Conservation (phyloP, 2,888 invertebrate species). For the Deilephila porcellus region DNA sequence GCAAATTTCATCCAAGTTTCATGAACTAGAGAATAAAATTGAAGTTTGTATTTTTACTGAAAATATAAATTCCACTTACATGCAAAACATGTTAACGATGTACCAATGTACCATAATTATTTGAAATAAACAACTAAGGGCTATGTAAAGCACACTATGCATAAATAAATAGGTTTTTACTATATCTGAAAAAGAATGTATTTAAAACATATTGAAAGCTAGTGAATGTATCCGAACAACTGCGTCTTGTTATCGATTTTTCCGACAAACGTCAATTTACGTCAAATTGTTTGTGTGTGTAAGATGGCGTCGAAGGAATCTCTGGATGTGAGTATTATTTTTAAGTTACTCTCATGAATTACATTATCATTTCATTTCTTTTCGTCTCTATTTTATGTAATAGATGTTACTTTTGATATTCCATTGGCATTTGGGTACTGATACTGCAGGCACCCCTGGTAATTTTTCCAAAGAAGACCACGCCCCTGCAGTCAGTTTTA, state of each 20-base stretch:
- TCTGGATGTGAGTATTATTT: constrained; percentile 78
- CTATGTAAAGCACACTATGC: no score
- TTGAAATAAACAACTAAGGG: no score
- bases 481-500: constrained; percentile 59
- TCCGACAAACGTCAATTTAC: constrained; percentile 65
- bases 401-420: constrained; percentile 31
- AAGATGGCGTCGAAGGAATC: constrained; percentile 84
- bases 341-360: constrained; percentile 43
- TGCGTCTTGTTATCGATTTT: constrained; percentile 67
- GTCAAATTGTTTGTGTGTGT: constrained; percentile 80
- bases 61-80: no score
- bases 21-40: no score
- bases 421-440: neutral
- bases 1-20: no score
- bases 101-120: no score
- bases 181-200: no score
- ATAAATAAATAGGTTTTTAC: no score
- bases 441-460: neutral
- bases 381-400: constrained; percentile 33
- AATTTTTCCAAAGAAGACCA: constrained; percentile 53
- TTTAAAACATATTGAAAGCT: no score
- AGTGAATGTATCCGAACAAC: constrained; percentile 54
- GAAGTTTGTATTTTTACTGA: no score
- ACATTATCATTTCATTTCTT: constrained; percentile 31
- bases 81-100: no score